phyloP scores from a whole-genome alignment of 2,888 invertebrate species.

The Troides aeacus region DNA sequence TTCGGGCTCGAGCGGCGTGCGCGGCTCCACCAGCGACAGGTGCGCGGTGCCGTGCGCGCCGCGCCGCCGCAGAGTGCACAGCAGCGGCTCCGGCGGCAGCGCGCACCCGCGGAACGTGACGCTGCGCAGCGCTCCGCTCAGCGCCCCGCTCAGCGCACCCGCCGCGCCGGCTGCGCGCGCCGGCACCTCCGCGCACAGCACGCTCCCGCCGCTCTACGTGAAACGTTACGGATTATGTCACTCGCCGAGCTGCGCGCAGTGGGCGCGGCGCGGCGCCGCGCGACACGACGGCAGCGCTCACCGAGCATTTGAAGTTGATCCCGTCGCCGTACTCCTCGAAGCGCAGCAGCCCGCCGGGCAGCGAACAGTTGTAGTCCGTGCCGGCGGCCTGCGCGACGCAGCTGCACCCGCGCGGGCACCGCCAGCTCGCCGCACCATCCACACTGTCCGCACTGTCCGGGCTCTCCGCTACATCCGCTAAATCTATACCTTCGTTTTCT shows the following conservation, averaged over 20 bases:
- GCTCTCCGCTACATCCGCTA: not conserved
- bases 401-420: conserved; percentile 29
- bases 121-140: conserved; percentile 6
- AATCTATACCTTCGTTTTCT: not conserved
- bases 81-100: conserved; percentile 11
- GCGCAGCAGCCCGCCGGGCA: conserved; percentile 19
- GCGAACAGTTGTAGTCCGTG: conserved; percentile 21
- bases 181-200: conserved; percentile 20
- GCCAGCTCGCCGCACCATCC: not conserved
- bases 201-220: conserved; percentile 9
- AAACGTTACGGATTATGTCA: not conserved
- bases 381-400: conserved; percentile 22
- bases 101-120: conserved; percentile 16
- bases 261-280: too few species aligned
- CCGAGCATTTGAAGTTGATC: conserved; percentile 19
- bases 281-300: not conserved
- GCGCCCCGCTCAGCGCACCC: not conserved
- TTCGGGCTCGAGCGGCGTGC: conserved; percentile 5
- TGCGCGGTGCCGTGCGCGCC: conserved; percentile 1
- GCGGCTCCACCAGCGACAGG: conserved; percentile 18
- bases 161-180: not conserved
- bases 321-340: conserved; percentile 26
- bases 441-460: not conserved
- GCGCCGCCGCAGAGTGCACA: conserved; percentile 20
- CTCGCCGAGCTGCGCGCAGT: too few species aligned